Percentiles rank a stretch among this genome's conserved stretches.
These are phyloP conservation scores for Pelmatolapia mariae DNA, from an alignment of 2,113 vertebrate species.

Conservation along the genomic window DNA sequence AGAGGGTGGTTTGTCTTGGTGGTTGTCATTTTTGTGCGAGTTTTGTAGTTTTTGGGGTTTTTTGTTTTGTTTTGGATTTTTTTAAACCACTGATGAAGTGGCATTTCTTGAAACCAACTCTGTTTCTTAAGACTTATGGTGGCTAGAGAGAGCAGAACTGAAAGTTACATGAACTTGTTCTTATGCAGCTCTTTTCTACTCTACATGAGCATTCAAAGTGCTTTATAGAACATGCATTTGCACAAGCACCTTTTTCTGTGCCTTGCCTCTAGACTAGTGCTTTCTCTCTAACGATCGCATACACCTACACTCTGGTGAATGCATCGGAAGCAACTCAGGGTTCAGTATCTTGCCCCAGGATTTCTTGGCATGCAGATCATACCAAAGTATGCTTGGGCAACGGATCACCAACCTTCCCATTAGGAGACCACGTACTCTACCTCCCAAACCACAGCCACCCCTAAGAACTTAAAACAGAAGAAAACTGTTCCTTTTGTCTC, in stretches of 20 bases:
- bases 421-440: neutral
- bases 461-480: neutral
- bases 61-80: neutral
- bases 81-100: neutral
- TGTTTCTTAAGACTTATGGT: neutral
- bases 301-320: neutral
- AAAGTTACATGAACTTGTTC: neutral
- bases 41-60: neutral
- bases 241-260: neutral
- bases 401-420: neutral
- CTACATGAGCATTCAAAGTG: neutral
- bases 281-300: neutral
- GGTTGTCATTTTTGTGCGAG: neutral
- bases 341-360: neutral
- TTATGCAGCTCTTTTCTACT: fast-evolving
- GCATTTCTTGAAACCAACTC: neutral
- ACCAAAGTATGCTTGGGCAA: neutral
- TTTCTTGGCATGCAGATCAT: neutral
- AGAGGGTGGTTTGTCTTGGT: neutral
- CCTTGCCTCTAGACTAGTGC: neutral
- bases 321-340: neutral
- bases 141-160: neutral
- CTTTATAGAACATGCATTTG: neutral
- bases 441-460: neutral
- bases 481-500: neutral